These are phyloP conservation scores for Himalopsyche phryganea DNA, from an alignment of 1,140 invertebrate genomes.

Conservation along the genomic window DNA sequence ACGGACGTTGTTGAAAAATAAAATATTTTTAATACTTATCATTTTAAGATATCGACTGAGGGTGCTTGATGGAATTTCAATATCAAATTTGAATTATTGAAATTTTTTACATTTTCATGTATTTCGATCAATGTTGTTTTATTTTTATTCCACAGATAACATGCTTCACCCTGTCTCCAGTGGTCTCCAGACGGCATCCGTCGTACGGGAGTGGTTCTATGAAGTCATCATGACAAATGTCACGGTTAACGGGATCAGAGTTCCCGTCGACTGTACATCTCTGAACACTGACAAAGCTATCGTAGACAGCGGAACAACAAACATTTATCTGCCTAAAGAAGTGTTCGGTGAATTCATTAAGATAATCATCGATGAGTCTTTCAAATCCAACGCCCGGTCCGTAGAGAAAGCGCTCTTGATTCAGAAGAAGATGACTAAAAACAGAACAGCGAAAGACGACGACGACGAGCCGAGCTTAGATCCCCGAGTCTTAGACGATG, in stretches of 20 bases:
- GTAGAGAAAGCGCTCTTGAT: background rate
- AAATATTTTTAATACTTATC: too few relatives aligned
- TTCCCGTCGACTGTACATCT: conserved; percentile 21
- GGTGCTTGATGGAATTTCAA: too few relatives aligned
- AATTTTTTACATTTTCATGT: too few relatives aligned
- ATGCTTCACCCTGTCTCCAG: conserved; percentile 22
- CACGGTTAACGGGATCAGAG: conserved; percentile 9
- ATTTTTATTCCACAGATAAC: conserved; percentile 20
- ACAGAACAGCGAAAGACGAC: background rate
- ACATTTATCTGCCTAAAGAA: conserved; percentile 24
- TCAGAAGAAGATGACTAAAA: conserved; percentile 8
- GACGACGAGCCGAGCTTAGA: conserved; percentile 1
- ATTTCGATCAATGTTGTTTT: too few relatives aligned
- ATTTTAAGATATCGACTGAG: too few relatives aligned
- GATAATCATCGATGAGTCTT: conserved; percentile 9
- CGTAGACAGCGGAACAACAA: conserved; percentile 33
- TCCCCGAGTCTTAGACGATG: conserved; percentile 5
- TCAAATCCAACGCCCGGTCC: background rate
- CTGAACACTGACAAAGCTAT: conserved; percentile 29
- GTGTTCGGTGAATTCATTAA: conserved; percentile 27
- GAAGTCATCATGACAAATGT: conserved; percentile 30
- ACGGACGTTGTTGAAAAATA: too few relatives aligned
- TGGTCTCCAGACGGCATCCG: conserved; percentile 18
- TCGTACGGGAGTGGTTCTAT: conserved; percentile 32
- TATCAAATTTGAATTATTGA: too few relatives aligned